Evolutionary conservation across 2,797 vertebrate species (phyloP), one percentile per base, ranked within the genome.

Genomic region (Scyliorhinus canicula): DNA sequence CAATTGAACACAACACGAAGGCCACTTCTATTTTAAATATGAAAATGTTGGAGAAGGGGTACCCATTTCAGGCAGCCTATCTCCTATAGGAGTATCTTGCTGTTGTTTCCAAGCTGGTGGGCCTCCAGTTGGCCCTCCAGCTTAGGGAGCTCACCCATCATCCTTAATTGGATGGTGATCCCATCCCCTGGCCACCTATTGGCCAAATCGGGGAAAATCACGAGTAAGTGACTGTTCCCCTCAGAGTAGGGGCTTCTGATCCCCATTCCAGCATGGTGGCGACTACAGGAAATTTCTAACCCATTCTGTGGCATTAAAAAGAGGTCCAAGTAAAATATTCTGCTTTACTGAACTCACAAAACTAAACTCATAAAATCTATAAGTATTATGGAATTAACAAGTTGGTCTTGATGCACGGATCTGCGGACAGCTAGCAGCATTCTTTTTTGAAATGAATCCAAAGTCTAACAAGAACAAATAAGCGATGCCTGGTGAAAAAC

Each of bases 391-490:
- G 35, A 91, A 44, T 44, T 91, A 65, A 91, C 57, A 44, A 65
- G 16, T 63, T 12, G 40, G n/a, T 44, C 6, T 57, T 14, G 52
- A 88, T 57, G 31, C 85, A 88, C 19, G 16, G 84, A n/a, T 90
- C 16, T 60, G n/a, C 60, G n/a, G 57, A 26, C n/a, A 65, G 57
- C 60, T 91, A 40, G n/a, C 88, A 91, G 57, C 88, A 44, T 44
- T 44, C 9, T 19, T 91, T 21, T 91, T 91, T 40, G 60, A 91
- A 91, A 26, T 9, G 3, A 91, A 26, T 65, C 60, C 57, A 63
- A 91, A 63, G n/a, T 44, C 60, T 91, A 91, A 91, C n/a, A 65
- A 91, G 19, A 60, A 40, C 21, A 91, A 91, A 65, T 91, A 91
- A 91, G 88, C 26, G 88, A 91, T 44, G 57, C 40, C n/a, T 91